Conservation (phyloP, 2,113 vertebrate genomes). For the Calyptommatus sinebrachiatus region DNA sequence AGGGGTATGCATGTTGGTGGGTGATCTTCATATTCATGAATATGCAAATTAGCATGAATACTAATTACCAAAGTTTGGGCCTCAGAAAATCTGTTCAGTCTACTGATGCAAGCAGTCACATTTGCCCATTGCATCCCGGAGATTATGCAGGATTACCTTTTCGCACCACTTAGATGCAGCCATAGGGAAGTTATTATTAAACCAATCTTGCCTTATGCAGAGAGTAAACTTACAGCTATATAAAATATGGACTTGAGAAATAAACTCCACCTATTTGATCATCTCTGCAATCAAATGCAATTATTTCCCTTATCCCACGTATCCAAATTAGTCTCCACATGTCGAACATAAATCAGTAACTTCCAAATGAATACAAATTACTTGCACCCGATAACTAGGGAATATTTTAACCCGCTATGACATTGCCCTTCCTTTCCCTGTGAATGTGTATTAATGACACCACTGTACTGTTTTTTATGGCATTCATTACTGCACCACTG, state of each 20-base stretch:
- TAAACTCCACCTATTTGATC: conserved; percentile 17
- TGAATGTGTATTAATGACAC: conserved; percentile 33
- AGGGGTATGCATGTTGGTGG: too few species aligned
- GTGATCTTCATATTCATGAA: too few species aligned
- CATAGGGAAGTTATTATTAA: neutral
- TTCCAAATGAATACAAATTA: conserved; percentile 3
- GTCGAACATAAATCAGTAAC: conserved; percentile 5
- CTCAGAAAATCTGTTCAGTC: too few species aligned
- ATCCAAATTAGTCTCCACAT: conserved; percentile 3
- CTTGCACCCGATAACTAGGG: conserved; percentile 25
- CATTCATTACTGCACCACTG: conserved; percentile 25
- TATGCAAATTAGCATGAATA: too few species aligned
- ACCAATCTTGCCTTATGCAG: conserved; percentile 13
- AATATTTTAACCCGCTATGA: conserved; percentile 33
- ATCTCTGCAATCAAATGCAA: conserved; percentile 18
- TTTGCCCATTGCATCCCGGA: too few species aligned
- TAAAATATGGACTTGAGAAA: conserved; percentile 2
- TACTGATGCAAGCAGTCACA: too few species aligned
- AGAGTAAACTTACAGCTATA: conserved; percentile 28
- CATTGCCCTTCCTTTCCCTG: conserved; percentile 5
- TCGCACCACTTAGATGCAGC: neutral
- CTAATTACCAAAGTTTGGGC: too few species aligned
- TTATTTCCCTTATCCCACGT: conserved; percentile 20
- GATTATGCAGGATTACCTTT: too few species aligned
- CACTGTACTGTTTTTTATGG: conserved; percentile 14